Evolutionary conservation across 92 coral and sea anemone genomes (phyloP), one percentile per base, ranked within the genome.

Genomic region (Virgularia gustaviana): DNA sequence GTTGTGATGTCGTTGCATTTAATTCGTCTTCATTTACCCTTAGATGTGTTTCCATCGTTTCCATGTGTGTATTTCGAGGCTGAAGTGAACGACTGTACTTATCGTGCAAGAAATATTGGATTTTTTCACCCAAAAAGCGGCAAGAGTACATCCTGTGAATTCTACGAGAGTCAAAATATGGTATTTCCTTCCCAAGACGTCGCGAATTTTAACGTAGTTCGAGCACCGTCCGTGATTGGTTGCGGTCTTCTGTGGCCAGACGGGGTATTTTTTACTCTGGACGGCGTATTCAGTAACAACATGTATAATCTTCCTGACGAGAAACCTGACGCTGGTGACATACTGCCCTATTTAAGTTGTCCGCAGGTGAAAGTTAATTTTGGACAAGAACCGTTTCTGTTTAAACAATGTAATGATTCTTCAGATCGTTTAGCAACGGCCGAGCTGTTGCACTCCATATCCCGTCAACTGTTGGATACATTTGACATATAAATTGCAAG

Each of bases 11-110:
- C 39, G 18, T 63, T 73, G 4, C 74, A 52, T 27, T 63, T 47
- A 28, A 29, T 19, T 0, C 0, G 63, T 10, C n/a, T n/a, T n/a
- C n/a, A n/a, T n/a, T n/a, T n/a, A n/a, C n/a, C n/a, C 75, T 18
- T 79, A 92, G 98, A 75, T 36, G 10, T 79, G 20, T 68, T 49
- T 51, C 77, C 86, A 8, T 74, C 89, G 13, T 65, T 80, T 38
- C 96, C 96, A 4, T 89, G 96, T 28, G 64, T 89, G 72, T 94
- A 94, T 79, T 94, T 89, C 60, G 99, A 94, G 66, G 90, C 94
- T 7, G 99, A 94, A 72, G 62, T 94, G 24, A 87, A 83, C 44
- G 74, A 86, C 23, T 65, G 88, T 0, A 89, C 94, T 27, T 86
- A 83, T 65, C 88, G 89, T 18, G 85, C 82, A 44, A 84, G 82